Base-by-base conservation (phyloP, 2,888 invertebrate genomes). In the Orchesellides sinensis region DNA sequence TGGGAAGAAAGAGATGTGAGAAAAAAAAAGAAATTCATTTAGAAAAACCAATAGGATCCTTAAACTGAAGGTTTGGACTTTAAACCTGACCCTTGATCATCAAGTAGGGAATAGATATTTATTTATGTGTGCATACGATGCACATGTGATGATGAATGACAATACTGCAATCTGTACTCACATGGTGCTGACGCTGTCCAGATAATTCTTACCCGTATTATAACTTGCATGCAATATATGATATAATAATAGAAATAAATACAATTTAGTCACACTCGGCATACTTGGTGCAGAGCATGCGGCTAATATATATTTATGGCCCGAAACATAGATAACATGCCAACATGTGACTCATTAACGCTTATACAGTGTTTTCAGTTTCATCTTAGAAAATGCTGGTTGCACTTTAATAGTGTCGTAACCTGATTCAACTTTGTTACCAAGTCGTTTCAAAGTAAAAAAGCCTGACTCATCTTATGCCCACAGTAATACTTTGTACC, bases 21-120 rank as follows among this genome's bases (percentile, higher is more conserved):
- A 21, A 10, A 17, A 21, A 21, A 10, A 21, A 54, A 23, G 17
- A 14, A 21, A 14, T 5, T 17, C 47, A 12, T 35, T 35, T 12
- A 35, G 35, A 5, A 12, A 12, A 35, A 35, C 12, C 35, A 17
- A 14, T 68, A 23, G 49, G 27, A 68, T 32, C 27, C 29, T 17
- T 52, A 23, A 40, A 29, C 14, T 45, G n/a, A n/a, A n/a, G n/a
- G n/a, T 17, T 12, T 61, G 77, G 77, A 78, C 77, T 78, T 78
- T 78, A 49, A 49, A 69, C 77, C 61, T 69, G 77, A 78, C 77
- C 77, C 77, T 75, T 75, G 75, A 56, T 56, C 77, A 47, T 10
- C 10, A 17, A 21, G 12, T 1, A 54, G 8, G 23, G 54, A 23
- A 14, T 23, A 21, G 23, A 21, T 40, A 54, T 21, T 49, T 49